phyloP scores from a whole-genome alignment of 2,797 vertebrate species.

The Neosilurus hyrtlii region DNA sequence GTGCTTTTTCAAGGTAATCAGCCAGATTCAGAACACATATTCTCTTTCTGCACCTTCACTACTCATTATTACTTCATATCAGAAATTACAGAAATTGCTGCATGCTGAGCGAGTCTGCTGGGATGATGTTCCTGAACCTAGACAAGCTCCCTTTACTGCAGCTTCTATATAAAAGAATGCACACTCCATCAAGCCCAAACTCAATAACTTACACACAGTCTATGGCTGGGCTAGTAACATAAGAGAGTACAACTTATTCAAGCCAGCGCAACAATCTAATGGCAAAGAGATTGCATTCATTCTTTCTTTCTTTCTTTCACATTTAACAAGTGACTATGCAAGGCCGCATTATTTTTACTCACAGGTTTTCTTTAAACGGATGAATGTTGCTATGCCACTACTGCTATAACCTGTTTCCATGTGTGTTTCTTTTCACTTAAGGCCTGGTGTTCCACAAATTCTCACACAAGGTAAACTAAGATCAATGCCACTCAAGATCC shows the following conservation, averaged over 20 bases:
- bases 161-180: background rate
- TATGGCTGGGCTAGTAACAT: background rate
- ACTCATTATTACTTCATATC: conserved; percentile 2
- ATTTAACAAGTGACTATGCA: too few species aligned
- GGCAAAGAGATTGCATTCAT: too few species aligned
- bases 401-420: background rate
- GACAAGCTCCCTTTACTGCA: background rate
- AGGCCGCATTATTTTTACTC: too few species aligned
- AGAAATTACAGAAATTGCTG: background rate
- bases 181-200: background rate
- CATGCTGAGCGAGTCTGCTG: background rate
- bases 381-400: background rate
- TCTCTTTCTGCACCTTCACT: background rate
- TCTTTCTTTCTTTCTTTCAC: too few species aligned
- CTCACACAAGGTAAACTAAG: background rate
- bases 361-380: background rate
- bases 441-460: background rate
- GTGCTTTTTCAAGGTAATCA: background rate
- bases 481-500: background rate
- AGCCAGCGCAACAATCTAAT: background rate
- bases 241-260: background rate
- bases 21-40: background rate
- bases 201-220: background rate
- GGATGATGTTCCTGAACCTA: too few species aligned
- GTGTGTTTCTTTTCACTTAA: background rate